Conservation (phyloP, 2,113 vertebrate species). For the Zapus hudsonius region DNA sequence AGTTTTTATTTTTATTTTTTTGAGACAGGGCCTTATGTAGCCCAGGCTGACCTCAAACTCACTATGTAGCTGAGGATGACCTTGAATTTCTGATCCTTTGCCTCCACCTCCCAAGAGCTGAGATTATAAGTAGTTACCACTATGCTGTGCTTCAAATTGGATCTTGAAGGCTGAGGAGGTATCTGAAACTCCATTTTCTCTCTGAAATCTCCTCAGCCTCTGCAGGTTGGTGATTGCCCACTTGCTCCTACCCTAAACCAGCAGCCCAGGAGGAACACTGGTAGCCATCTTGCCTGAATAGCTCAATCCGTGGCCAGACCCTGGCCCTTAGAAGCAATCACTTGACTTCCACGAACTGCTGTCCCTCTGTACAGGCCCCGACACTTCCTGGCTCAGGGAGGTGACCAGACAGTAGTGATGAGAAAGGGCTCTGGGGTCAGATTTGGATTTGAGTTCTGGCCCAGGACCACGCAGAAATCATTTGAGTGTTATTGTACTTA, state of each 20-base stretch:
- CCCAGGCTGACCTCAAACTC: too few species aligned
- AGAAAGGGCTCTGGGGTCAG: not conserved
- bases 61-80: not conserved
- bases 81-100: not conserved
- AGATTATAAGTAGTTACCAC: not conserved
- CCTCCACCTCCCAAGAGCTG: not conserved
- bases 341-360: not conserved
- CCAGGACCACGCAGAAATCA: not conserved
- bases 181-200: not conserved
- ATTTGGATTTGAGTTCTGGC: conserved; percentile 5
- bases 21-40: too few species aligned
- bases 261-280: not conserved
- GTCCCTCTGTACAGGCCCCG: not conserved
- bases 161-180: not conserved
- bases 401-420: not conserved
- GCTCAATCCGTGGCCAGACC: not conserved
- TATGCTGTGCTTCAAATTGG: not conserved
- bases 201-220: not conserved
- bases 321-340: not conserved
- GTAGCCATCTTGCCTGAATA: not conserved
- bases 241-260: not conserved
- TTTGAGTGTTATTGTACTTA: not conserved
- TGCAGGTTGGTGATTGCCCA: not conserved
- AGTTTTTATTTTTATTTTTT: too few species aligned
- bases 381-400: not conserved